Conservation (phyloP, 2,113 vertebrate species). For the Lepus timidus region DNA sequence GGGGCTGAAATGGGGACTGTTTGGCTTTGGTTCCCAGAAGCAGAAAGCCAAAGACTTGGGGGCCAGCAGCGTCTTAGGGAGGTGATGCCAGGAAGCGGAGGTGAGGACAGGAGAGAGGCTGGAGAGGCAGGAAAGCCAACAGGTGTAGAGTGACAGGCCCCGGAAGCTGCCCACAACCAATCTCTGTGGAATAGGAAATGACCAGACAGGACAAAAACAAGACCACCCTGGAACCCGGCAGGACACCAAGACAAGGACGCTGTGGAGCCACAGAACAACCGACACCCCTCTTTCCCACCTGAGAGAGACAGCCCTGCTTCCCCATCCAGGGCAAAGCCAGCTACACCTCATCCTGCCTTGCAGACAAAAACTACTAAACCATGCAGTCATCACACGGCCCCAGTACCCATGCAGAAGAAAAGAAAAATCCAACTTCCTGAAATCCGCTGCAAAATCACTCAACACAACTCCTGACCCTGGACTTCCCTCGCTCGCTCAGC, state of each 20-base stretch:
- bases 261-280: not conserved
- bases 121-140: not conserved
- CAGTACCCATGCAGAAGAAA: not conserved
- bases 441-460: not conserved
- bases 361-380: not conserved
- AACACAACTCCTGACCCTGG: not conserved
- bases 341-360: not conserved
- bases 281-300: not conserved
- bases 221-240: too few species aligned
- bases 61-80: too few species aligned
- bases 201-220: not conserved
- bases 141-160: not conserved
- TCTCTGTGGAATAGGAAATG: not conserved
- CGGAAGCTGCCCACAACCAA: not conserved
- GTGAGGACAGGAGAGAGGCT: not conserved
- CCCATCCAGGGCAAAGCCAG: not conserved
- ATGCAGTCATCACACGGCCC: not conserved
- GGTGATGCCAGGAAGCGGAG: not conserved
- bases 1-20: not conserved
- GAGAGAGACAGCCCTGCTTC: not conserved
- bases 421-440: not conserved
- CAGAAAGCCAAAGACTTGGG: not conserved
- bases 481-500: not conserved
- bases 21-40: not conserved
- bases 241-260: not conserved